Base-by-base conservation (phyloP, 2,113 vertebrate genomes). In the Tiliqua scincoides region DNA sequence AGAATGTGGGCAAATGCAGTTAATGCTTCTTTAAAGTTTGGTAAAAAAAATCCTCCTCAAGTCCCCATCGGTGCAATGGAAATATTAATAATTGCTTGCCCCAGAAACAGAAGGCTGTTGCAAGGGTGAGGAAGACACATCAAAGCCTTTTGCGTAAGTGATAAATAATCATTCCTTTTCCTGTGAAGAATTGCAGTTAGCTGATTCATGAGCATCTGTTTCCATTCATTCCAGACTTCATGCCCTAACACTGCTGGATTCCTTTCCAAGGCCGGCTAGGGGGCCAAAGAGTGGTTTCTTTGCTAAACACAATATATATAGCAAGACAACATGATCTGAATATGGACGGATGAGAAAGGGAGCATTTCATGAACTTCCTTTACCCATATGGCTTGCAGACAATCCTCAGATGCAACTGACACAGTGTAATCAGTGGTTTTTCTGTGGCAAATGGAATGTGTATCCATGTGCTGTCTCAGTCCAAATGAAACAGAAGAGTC, bases 161-260 rank as follows among this genome's bases (percentile, higher is more conserved):
- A 37, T 32, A 72, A 76, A 35, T 67, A 32, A 85, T 23, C 57
- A 10, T 76, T 67, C 32, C 76, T 87, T 82, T 79, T 85, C 84
- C 54, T 8, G 4, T 67, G 72, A 62, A 84, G 79, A 91, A 67
- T 30, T 11, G 68, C 40, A 65, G n/a, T 85, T 67, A 89, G 91
- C 90, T 87, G 63, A 35, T 77, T 83, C 71, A 83, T 83, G 82
- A 71, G 68, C 0, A 70, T 89, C 93, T 94, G 91, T 94, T 95
- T 95, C 86, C 88, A 89, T 83, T 96, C 91, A 94, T 90, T 90
- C 85, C 88, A 83, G 91, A 94, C 91, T 91, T 86, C 86, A 91
- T 85, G 91, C 87, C 83, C 71, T 87, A 88, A 93, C 93, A 92
- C 83, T 74, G 88, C 9, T 67, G 82, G 35, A 73, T 65, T 80